Base-by-base conservation (phyloP, 2,797 vertebrate genomes). In the Ispidina lecontei region DNA sequence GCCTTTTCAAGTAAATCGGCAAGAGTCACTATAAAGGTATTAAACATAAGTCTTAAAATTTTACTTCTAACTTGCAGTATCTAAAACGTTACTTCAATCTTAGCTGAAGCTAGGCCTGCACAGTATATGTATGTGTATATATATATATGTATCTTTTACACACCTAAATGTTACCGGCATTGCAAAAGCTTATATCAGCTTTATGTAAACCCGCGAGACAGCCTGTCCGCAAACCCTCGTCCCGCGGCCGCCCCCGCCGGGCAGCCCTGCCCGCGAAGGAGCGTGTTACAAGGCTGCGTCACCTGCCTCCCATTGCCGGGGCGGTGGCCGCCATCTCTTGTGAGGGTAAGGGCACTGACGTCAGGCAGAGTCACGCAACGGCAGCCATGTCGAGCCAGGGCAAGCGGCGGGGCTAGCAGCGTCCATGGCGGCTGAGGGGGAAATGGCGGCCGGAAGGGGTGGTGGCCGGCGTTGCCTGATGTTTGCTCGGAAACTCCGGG, bases 401-500 rank as follows among this genome's bases (percentile, higher is more conserved):
- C 91, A 88, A 31, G 47, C 43, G 7, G 41, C 26, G 1, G 28
- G 7, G 8, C 8, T 2, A 10, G 15, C 1, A 3, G 33, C 56
- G 1, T 29, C 89, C 89, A 85, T 89, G 29, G 26, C 29, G 29
- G 12, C 21, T 87, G 52, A 80, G 79, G 83, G 90, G 65, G 51
- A 93, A 73, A 64, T 68, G 93, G 69, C 65, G 5, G 73, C 65
- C 68, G 63, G 72, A 65, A 67, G 20, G 14, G 60, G 75, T 21
- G 51, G 51, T 0, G 3, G 8, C 6, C 7, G 22, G 22, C 13
- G 46, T 22, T 23, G 12, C 10, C 11, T 11, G 63, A n/a, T 26
- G 14, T 3, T 3, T 3, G 3, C 21, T 6, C 6, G 5, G 29
- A 14, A 3, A 1, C 15, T 2, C 5, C 10, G 12, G 9, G 35